Evolutionary conservation across 2,888 invertebrate species (phyloP).

Genomic region (Artemia sp.): DNA sequence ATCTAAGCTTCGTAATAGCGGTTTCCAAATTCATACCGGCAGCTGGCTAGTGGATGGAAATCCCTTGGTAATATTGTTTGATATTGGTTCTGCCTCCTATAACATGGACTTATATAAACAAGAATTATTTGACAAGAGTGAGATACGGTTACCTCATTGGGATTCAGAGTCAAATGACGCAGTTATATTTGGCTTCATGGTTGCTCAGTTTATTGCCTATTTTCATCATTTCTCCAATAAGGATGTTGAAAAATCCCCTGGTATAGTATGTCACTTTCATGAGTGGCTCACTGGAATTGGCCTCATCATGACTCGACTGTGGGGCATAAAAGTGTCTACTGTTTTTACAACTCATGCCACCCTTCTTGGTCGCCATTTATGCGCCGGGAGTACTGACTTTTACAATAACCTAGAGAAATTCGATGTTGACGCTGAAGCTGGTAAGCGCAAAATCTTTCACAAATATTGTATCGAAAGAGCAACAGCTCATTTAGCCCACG

Average conservation of each 20-base stretch:
- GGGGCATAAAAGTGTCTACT: no score
- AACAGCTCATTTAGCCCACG: constrained; percentile 72
- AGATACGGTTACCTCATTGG: constrained; percentile 80
- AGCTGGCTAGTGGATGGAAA: constrained; percentile 99
- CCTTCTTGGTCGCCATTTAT: no score
- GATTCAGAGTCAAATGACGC: constrained; percentile 94
- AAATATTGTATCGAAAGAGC: constrained; percentile 94
- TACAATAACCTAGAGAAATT: constrained; percentile 89
- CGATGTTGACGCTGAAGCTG: constrained; percentile 91
- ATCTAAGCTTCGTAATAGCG: constrained; percentile 56
- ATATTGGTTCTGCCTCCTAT: constrained; percentile 81
- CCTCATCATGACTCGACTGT: no score
- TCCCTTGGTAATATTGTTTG: constrained; percentile 44
- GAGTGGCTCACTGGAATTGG: constrained; percentile 70
- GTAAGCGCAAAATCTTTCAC: constrained; percentile 95
- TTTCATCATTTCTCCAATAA: constrained; percentile 13
- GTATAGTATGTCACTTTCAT: constrained; percentile 86
- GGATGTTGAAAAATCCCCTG: constrained; percentile 45
- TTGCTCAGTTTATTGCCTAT: constrained; percentile 76
- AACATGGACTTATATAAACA: constrained; percentile 86
- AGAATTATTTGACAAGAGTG: constrained; percentile 73
- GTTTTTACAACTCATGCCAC: no score
- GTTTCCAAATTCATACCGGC: constrained; percentile 78
- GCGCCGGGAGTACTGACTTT: constrained; percentile 66
- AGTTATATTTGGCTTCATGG: constrained; percentile 85